Evolutionary conservation across 2,113 vertebrate species (phyloP).

Genomic region (Phocoena sinus): DNA sequence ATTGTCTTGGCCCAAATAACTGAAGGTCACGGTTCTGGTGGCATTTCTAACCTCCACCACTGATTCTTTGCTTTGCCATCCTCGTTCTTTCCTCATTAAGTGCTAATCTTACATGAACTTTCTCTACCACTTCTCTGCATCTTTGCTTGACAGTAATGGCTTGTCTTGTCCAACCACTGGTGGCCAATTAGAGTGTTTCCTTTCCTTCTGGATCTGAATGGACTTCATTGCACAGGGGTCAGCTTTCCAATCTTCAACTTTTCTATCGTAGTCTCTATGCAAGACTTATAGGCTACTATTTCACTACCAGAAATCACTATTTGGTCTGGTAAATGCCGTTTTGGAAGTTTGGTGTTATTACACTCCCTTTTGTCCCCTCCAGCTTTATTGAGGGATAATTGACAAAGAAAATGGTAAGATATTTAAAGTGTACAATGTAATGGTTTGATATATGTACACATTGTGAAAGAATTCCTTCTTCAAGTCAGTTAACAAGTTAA

Average conservation of each 20-base stretch:
- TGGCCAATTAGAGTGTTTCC: neutral
- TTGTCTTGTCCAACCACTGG: neutral
- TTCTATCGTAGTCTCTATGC: neutral
- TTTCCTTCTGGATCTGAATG: neutral
- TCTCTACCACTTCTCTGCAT: rapidly evolving
- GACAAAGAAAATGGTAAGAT: neutral
- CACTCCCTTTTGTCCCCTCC: neutral
- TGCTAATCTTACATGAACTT: rapidly evolving
- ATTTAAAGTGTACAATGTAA: neutral
- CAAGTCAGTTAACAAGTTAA: neutral
- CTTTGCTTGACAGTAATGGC: rapidly evolving
- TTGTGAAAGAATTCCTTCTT: neutral
- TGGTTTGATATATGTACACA: neutral
- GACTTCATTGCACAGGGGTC: neutral
- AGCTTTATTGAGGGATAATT: neutral
- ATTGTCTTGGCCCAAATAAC: neutral
- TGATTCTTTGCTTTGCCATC: neutral
- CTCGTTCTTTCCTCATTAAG: neutral
- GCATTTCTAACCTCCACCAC: too few relatives aligned
- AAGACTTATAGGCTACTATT: neutral
- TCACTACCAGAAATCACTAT: neutral
- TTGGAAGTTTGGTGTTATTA: neutral
- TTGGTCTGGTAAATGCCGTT: neutral
- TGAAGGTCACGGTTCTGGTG: neutral
- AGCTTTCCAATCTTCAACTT: neutral